Evolutionary conservation across 2,888 invertebrate species (phyloP).

Genomic region (Melinaea marsaeus): DNA sequence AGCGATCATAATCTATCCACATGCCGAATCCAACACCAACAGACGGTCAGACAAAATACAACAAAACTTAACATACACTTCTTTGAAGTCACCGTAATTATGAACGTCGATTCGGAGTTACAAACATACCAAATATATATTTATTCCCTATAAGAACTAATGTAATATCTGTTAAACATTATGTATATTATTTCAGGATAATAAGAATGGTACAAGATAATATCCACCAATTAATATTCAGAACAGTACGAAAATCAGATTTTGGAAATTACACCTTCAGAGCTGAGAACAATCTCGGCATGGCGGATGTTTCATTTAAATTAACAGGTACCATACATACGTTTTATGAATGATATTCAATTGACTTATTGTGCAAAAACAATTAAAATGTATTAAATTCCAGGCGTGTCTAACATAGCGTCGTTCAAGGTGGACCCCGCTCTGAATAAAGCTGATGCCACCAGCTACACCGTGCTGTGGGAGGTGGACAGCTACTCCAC

Average conservation of each 20-base stretch:
- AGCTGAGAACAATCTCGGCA: slow-evolving; percentile 86
- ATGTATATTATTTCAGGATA: slow-evolving; percentile 46
- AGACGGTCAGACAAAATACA: too few relatives aligned
- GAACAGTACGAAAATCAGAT: slow-evolving; percentile 82
- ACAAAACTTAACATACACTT: too few relatives aligned
- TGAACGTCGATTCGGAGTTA: too few relatives aligned
- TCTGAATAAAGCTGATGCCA: slow-evolving; percentile 66
- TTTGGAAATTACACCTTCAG: slow-evolving; percentile 88
- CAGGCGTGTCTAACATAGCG: slow-evolving; percentile 83
- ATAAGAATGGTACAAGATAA: slow-evolving; percentile 74
- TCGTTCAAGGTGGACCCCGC: slow-evolving; percentile 80
- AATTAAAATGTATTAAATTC: slow-evolving; percentile 22
- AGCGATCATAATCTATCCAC: too few relatives aligned
- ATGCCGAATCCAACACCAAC: too few relatives aligned
- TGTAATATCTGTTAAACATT: too few relatives aligned
- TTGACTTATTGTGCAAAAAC: too few relatives aligned
- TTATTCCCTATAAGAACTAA: too few relatives aligned
- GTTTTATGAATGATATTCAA: too few relatives aligned
- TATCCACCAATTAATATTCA: slow-evolving; percentile 82
- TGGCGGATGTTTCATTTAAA: slow-evolving; percentile 83
- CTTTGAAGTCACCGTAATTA: too few relatives aligned
- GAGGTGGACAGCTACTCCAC: slow-evolving; percentile 90
- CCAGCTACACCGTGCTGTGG: slow-evolving; percentile 86
- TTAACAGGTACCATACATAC: slow-evolving; percentile 81
- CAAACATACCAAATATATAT: too few relatives aligned